Percentiles rank a stretch among this genome's conserved stretches.
Evolutionary conservation across 2,113 vertebrate species (phyloP).

Genomic region (Illadopsis cleaveri): DNA sequence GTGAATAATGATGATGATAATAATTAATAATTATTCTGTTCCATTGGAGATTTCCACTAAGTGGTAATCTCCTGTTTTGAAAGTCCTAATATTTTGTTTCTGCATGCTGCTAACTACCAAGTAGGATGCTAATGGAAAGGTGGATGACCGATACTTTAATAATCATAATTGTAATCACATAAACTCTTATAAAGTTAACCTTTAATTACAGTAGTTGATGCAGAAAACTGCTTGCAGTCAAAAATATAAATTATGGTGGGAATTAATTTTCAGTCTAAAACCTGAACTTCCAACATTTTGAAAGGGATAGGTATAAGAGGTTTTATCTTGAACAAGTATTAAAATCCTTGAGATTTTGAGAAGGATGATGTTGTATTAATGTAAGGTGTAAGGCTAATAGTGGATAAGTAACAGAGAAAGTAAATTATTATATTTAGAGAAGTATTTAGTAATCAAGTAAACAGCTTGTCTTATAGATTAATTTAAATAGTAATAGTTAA

Average conservation of each 20-base stretch:
- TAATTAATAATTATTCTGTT: slow-evolving; percentile 78
- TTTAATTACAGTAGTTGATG: slow-evolving; percentile 70
- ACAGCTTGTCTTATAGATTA: neutral
- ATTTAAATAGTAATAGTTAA: neutral
- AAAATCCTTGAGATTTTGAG: neutral
- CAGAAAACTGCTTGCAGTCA: slow-evolving; percentile 51
- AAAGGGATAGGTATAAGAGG: neutral
- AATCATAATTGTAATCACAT: slow-evolving; percentile 69
- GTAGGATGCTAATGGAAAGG: slow-evolving; percentile 72
- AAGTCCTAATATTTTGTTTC: slow-evolving; percentile 80
- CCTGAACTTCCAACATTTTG: neutral
- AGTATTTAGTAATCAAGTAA: neutral
- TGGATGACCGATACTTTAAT: slow-evolving; percentile 68
- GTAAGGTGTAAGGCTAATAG: neutral
- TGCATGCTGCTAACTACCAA: slow-evolving; percentile 71
- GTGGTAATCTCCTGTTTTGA: slow-evolving; percentile 71
- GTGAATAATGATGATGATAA: slow-evolving; percentile 64
- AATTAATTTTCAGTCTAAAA: slow-evolving; percentile 57
- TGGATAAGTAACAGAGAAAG: neutral
- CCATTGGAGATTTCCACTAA: slow-evolving; percentile 71
- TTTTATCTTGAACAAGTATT: neutral
- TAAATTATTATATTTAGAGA: neutral
- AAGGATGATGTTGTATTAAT: neutral
- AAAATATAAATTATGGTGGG: slow-evolving; percentile 50
- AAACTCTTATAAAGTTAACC: slow-evolving; percentile 60